Percentiles rank a stretch among this genome's conserved stretches.
Conservation (phyloP, 2,888 invertebrate species). For the Noctua pronuba region DNA sequence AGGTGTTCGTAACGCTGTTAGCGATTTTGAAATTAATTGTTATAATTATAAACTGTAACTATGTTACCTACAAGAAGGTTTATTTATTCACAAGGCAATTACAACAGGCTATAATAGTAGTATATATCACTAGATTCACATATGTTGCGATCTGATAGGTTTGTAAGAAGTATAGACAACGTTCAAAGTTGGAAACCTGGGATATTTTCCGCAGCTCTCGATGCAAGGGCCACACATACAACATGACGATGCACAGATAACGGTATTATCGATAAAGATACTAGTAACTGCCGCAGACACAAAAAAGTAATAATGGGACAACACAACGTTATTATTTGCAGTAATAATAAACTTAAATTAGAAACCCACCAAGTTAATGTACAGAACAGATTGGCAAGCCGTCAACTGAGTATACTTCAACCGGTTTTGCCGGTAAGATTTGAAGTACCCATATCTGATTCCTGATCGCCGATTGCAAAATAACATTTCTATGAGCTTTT, state of each 20-base stretch:
- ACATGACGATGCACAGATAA: conserved; percentile 37
- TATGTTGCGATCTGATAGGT: background rate
- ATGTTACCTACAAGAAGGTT: background rate
- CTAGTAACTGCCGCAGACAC: conserved; percentile 25
- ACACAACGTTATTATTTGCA: conserved; percentile 43
- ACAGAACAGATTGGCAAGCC: conserved; percentile 48
- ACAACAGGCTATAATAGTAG: background rate
- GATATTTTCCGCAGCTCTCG: conserved; percentile 15
- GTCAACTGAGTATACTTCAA: conserved; percentile 49
- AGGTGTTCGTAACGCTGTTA: background rate
- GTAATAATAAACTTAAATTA: conserved; percentile 53
- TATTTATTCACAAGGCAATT: background rate
- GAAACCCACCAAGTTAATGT: conserved; percentile 30
- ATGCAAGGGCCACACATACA: conserved; percentile 19
- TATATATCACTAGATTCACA: background rate
- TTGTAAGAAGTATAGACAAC: conserved; percentile 3
- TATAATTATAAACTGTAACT: background rate
- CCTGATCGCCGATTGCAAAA: conserved; percentile 30
- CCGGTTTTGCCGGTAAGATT: conserved; percentile 54
- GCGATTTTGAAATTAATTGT: conserved; percentile 2
- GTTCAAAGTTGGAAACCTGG: background rate
- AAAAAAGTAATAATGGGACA: conserved; percentile 44
- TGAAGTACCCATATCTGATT: conserved; percentile 37
- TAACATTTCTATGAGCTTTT: conserved; percentile 42
- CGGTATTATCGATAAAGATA: conserved; percentile 22